Evolutionary conservation across 2,888 invertebrate genomes (phyloP), one percentile per base, ranked within the genome.

Genomic region (Chaetogeoica ovagalla): DNA sequence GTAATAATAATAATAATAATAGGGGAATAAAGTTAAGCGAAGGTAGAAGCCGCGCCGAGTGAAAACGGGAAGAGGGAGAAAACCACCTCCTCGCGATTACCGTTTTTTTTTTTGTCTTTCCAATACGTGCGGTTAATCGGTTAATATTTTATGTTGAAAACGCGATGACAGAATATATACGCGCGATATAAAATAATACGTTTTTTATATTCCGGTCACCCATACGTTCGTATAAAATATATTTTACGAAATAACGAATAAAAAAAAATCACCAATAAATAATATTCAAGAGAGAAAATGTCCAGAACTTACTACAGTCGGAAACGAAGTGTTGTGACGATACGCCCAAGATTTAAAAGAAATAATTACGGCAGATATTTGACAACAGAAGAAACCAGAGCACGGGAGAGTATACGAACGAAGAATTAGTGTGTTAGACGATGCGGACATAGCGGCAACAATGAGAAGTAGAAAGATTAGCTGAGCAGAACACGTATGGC

Each of bases 21-120:
- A 19, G 70, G 77, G 79, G 43, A 65, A 71, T 68, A 76, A 79
- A 71, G 79, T 79, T 70, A 79, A 2, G 30, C 30, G 30, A 71
- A 79, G 79, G 79, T 79, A 79, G 71, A 1, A 30, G 30, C 30
- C 30, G 30, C 30, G 30, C 55, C 70, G 37, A 57, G 11, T 39
- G 55, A 70, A 57, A 48, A 55, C 65, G 48, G 21, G 39, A 57
- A 70, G 70, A 57, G 71, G 11, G 11, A 13, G 11, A 1, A 13
- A 30, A 30, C 30, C 30, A 30, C 30, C 30, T 30, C 48, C 13
- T 15, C 79, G 65, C 65, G 63, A 70, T 77, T 77, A 79, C 30
- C 63, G 55, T 63, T 79, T 79, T 79, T 74, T 74, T 74, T 30
- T 30, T 30, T 30, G 1, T 30, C 2, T 30, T 30, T 4, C 30